A percentile compares a stretch with the other conserved stretches of the same genome.
Conservation (phyloP, 1,140 invertebrate species). For the Cyrtorhinus lividipennis region DNA sequence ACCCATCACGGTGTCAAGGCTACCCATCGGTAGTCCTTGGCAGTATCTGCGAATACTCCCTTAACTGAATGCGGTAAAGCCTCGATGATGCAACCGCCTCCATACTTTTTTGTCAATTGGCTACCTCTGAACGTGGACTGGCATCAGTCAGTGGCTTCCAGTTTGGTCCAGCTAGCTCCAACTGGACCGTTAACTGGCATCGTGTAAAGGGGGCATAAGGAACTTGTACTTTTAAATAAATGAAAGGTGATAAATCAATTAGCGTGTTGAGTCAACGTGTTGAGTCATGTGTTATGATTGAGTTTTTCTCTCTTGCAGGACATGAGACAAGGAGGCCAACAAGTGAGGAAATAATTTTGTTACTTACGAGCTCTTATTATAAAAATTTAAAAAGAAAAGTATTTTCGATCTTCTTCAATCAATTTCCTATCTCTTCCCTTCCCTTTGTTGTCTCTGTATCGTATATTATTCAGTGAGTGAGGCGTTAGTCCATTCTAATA, state of each 20-base stretch:
- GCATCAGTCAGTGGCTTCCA: neutral
- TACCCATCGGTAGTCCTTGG: too few relatives aligned
- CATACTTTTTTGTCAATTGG: too few relatives aligned
- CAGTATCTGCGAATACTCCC: too few relatives aligned
- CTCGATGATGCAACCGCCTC: too few relatives aligned
- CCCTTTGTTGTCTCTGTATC: too few relatives aligned
- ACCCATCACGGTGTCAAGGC: too few relatives aligned
- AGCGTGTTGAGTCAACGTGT: neutral
- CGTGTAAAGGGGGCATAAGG: neutral
- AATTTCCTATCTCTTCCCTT: too few relatives aligned
- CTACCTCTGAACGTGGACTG: too few relatives aligned
- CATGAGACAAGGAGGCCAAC: conserved; percentile 27
- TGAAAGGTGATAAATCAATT: neutral
- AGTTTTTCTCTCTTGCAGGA: conserved; percentile 25
- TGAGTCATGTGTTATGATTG: neutral
- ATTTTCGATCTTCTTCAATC: too few relatives aligned
- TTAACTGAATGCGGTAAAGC: too few relatives aligned
- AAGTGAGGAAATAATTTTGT: conserved; percentile 24
- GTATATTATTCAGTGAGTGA: too few relatives aligned
- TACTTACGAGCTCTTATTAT: neutral
- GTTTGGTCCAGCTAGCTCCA: neutral
- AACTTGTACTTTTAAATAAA: neutral
- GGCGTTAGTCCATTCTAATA: too few relatives aligned
- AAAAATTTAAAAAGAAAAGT: neutral
- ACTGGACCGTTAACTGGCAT: neutral